Evolutionary conservation across 2,888 invertebrate species (phyloP).

Genomic region (Conistra vaccinii): DNA sequence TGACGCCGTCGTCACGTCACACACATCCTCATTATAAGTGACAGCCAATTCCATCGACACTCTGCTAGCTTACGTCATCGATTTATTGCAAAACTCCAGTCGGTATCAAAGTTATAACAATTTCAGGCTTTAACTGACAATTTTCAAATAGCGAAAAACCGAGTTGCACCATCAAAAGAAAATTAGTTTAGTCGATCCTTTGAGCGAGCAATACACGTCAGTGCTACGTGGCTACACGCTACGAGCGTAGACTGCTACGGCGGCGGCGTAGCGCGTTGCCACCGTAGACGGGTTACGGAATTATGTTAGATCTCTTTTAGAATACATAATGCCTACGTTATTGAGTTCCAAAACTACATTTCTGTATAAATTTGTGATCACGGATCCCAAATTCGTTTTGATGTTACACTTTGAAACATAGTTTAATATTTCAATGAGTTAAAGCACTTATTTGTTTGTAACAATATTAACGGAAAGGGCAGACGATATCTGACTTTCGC

Average conservation of each 20-base stretch:
- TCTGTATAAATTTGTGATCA: conserved; percentile 44
- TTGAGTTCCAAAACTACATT: conserved; percentile 51
- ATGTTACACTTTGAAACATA: conserved; percentile 16
- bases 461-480: conserved; percentile 7
- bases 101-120: neutral
- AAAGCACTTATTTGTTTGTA: conserved; percentile 17
- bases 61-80: neutral
- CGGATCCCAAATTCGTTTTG: conserved; percentile 37
- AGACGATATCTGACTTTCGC: neutral
- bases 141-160: conserved; percentile 1
- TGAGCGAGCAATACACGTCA: conserved; percentile 30
- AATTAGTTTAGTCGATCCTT: conserved; percentile 43
- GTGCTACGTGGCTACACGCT: conserved; percentile 52
- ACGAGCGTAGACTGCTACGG: conserved; percentile 59
- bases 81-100: neutral
- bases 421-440: conserved; percentile 29
- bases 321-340: conserved; percentile 41
- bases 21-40: conserved; percentile 42
- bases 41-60: conserved; percentile 20
- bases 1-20: conserved; percentile 13
- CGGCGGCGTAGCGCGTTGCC: conserved; percentile 50
- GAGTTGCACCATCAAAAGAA: conserved; percentile 5
- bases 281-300: conserved; percentile 48
- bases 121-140: neutral
- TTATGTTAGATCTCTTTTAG: conserved; percentile 52